Conservation (phyloP, 2,113 vertebrate genomes). For the Argyrosomus japonicus region DNA sequence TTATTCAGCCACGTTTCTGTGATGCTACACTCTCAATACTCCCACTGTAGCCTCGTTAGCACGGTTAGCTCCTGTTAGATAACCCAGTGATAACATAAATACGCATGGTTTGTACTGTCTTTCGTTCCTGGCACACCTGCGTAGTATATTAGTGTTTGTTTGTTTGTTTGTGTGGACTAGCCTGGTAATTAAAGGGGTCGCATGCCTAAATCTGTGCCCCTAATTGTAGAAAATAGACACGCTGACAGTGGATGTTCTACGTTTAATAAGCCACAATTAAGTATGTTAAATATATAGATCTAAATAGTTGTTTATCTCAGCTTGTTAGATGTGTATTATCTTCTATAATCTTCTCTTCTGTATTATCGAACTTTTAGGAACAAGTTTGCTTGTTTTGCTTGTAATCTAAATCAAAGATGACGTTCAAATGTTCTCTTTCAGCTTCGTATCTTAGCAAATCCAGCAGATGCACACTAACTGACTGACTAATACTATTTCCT, state of each 20-base stretch:
- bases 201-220: conserved; percentile 20
- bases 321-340: not conserved
- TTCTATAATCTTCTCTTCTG: not conserved
- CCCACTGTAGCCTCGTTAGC: too few relatives aligned
- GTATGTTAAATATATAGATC: not conserved
- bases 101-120: too few relatives aligned
- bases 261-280: not conserved
- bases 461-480: conserved; percentile 24
- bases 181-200: conserved; percentile 12
- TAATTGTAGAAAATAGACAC: conserved; percentile 4
- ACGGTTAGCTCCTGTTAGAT: too few relatives aligned
- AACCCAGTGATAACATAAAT: too few relatives aligned
- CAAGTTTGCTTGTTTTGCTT: not conserved
- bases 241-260: not conserved
- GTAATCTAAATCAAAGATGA: too few relatives aligned
- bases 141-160: conserved; percentile 2
- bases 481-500: conserved; percentile 35
- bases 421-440: too few relatives aligned
- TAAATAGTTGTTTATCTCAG: not conserved
- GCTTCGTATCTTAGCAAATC: conserved; percentile 5
- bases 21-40: too few relatives aligned
- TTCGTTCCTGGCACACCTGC: not conserved
- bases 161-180: conserved; percentile 34
- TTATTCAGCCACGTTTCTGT: too few relatives aligned
- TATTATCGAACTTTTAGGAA: not conserved